These are phyloP conservation scores for Montipora efflorescens DNA, from an alignment of 64 coral and sea anemone genomes.

Conservation along the genomic window DNA sequence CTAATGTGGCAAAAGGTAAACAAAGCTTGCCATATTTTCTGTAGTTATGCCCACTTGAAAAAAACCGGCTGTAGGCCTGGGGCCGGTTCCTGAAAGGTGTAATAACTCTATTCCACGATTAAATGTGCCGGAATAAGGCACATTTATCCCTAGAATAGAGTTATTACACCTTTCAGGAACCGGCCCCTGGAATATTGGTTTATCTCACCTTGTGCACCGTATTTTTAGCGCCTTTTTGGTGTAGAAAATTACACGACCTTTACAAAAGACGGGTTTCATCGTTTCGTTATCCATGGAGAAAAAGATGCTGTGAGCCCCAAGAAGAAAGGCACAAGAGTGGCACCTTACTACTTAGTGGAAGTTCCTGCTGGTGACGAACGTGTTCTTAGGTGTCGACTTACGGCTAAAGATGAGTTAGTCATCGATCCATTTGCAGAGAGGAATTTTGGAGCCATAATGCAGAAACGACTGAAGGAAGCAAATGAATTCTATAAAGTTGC, in stretches of 20 bases:
- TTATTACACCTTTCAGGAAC: too few species aligned
- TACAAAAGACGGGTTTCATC: constrained; percentile 99
- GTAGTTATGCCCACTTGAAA: too few species aligned
- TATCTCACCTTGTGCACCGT: neutral
- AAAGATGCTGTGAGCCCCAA: constrained; percentile 86
- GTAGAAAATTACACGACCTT: constrained; percentile 77
- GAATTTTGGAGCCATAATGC: constrained; percentile 82
- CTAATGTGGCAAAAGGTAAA: too few species aligned
- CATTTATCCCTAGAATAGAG: too few species aligned
- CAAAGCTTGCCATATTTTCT: too few species aligned
- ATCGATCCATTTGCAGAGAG: constrained; percentile 72
- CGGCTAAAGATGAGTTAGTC: constrained; percentile 59
- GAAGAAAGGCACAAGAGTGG: constrained; percentile 88
- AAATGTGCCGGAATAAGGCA: too few species aligned
- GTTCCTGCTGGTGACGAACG: constrained; percentile 70
- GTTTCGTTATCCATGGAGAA: constrained; percentile 86
- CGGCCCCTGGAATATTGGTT: too few species aligned
- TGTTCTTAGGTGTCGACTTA: constrained; percentile 78
- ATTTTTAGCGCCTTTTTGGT: constrained; percentile 70
- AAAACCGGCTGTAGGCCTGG: too few species aligned
- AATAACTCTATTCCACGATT: too few species aligned
- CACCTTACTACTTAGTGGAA: constrained; percentile 78
- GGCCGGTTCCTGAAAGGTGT: too few species aligned
- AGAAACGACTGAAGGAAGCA: constrained; percentile 81
- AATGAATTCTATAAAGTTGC: constrained; percentile 87